Evolutionary conservation across 2,797 vertebrate species (phyloP), one percentile per base, ranked within the genome.

Genomic region (Harpagifer antarcticus): DNA sequence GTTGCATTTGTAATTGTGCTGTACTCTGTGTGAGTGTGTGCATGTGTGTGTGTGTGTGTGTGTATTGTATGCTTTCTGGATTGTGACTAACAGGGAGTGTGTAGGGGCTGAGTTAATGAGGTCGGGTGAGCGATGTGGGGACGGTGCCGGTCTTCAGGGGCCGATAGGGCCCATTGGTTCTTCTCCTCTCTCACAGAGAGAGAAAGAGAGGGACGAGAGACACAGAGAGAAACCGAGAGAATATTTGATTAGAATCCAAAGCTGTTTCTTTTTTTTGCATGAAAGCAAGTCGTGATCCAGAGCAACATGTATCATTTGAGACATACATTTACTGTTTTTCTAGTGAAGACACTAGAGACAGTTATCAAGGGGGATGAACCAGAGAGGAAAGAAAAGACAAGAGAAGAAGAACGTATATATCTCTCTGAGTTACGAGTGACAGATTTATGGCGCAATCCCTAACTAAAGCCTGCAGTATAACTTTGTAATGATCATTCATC

Each of bases 51-150:
- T 53, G 10, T 55, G 62, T 70, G 31, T 64, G 60, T 64, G 17
- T 66, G n/a, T 17, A 50, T 48, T 54, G 52, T 42, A 47, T 78
- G 78, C 89, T 92, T 91, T 91, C 88, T 93, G 92, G 93, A 78
- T 91, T 91, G 91, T 93, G 89, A 91, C 89, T 93, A 91, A 93
- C 91, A 88, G 79, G 59, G 83, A 90, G 75, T 74, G 88, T 83
- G 82, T 80, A 85, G 84, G 79, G 74, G 86, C 85, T 85, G 48
- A 90, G 89, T 87, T 92, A 91, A 91, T 92, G 87, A 88, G 91
- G 81, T 85, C 88, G 83, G 78, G 78, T 87, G 80, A 87, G 80
- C 77, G 56, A 82, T 86, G 68, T 76, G 78, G 68, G 82, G 59
- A 54, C 23, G 15, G 50, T 6, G 49, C 64, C 75, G 82, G 87